A percentile compares a stretch with the other conserved stretches of the same genome.
Conservation (phyloP, 2,888 invertebrate species). For the Baronia brevicornis region DNA sequence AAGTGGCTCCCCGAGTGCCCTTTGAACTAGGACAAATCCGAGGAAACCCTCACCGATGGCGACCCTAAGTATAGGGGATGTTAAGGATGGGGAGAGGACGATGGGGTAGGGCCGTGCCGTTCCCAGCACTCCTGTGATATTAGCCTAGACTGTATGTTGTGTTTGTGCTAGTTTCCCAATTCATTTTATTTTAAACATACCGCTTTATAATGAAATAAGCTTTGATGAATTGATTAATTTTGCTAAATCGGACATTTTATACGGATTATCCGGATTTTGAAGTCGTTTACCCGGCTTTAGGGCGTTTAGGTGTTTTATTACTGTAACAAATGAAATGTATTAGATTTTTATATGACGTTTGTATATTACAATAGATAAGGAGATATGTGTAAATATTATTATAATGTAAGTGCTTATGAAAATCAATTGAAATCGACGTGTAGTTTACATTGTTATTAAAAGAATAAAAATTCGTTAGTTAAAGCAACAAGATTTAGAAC, state of each 20-base stretch:
- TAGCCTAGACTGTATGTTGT: conserved; percentile 74
- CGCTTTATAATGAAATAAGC: conserved; percentile 51
- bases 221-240: conserved; percentile 50
- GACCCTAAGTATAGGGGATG: conserved; percentile 21
- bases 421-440: conserved; percentile 32
- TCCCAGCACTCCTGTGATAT: conserved; percentile 75
- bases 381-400: conserved; percentile 41
- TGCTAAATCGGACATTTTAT: conserved; percentile 59
- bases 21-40: no score
- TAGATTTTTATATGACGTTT: conserved; percentile 51
- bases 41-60: no score
- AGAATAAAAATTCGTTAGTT: conserved; percentile 22
- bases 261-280: conserved; percentile 57
- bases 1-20: no score
- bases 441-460: conserved; percentile 26
- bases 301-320: conserved; percentile 49
- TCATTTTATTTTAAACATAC: conserved; percentile 56
- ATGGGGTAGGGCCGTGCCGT: conserved; percentile 51
- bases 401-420: conserved; percentile 46
- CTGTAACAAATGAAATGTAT: conserved; percentile 41
- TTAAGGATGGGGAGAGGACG: conserved; percentile 25
- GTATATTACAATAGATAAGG: conserved; percentile 46
- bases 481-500: no score
- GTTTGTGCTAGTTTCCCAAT: conserved; percentile 71
- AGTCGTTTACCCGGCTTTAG: conserved; percentile 52